These are phyloP conservation scores for Chroicocephalus ridibundus DNA, from an alignment of 2,113 vertebrate species.

Conservation along the genomic window DNA sequence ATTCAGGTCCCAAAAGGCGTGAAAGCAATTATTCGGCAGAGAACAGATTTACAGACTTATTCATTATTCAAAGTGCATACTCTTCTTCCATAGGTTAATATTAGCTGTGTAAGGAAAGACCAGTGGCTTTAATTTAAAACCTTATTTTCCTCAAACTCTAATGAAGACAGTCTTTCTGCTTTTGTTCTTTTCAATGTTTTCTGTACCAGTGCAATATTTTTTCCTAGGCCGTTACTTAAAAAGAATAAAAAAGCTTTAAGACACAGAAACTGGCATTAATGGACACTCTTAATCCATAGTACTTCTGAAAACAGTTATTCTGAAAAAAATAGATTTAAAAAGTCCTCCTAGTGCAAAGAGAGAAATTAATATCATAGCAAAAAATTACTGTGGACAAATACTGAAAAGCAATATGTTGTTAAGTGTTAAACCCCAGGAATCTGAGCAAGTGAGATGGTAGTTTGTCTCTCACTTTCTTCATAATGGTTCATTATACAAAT, in stretches of 20 bases:
- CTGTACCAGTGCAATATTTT: not conserved
- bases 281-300: not conserved
- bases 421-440: not conserved
- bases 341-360: not conserved
- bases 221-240: not conserved
- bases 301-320: not conserved
- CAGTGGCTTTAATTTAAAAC: not conserved
- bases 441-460: not conserved
- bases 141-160: not conserved
- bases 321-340: not conserved
- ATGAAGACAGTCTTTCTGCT: not conserved
- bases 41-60: not conserved
- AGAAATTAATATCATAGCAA: not conserved
- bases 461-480: not conserved
- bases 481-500: not conserved
- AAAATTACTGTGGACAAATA: not conserved
- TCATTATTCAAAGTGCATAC: not conserved
- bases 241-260: not conserved
- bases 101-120: not conserved
- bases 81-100: not conserved
- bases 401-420: rapidly evolving
- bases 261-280: not conserved
- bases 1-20: not conserved
- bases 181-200: not conserved
- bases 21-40: not conserved